Evolutionary conservation across 2,113 vertebrate species (phyloP), one percentile per base, ranked within the genome.

Genomic region (Nothobranchius furzeri): DNA sequence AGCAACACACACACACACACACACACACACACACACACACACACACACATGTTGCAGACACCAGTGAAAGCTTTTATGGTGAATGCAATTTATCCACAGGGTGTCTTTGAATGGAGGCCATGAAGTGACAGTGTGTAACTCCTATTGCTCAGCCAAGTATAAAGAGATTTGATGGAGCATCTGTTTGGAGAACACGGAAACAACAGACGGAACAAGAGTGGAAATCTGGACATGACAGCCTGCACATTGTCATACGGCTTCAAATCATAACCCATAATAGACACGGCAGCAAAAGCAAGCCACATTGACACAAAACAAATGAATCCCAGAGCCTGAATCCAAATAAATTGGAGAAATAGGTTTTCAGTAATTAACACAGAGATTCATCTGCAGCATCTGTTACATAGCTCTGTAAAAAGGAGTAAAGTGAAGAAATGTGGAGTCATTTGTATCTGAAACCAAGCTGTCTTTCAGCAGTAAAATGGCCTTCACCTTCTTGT

Each of bases 121-220:
- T 20, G 50, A 49, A 72, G 43, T 76, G 80, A 85, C 85, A 67
- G 70, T 58, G 52, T 35, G 43, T 59, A 79, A 76, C 75, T 85
- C 75, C 73, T 68, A 70, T 65, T 81, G 75, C 76, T 86, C 82
- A 85, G 81, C 79, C 87, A 84, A 87, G 85, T 76, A 81, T 82
- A 81, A 78, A 87, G 79, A 70, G 81, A 80, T 86, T 76, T 88
- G 88, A 88, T 86, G 82, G 73, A 90, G 81, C 88, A 83, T 89
- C 86, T 88, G 85, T 88, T 87, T 87, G 78, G 87, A 83, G 75
- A 81, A 63, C 60, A 58, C 50, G 37, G 72, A 79, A 78, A 85
- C 84, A 89, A 87, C 80, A 76, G 78, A 82, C 75, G 48, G 78
- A 87, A 87, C 83, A 76, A 75, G 78, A 80, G 76, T 80, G 70